Evolutionary conservation across 2,797 vertebrate genomes (phyloP).

Genomic region (Pipistrellus kuhlii): DNA sequence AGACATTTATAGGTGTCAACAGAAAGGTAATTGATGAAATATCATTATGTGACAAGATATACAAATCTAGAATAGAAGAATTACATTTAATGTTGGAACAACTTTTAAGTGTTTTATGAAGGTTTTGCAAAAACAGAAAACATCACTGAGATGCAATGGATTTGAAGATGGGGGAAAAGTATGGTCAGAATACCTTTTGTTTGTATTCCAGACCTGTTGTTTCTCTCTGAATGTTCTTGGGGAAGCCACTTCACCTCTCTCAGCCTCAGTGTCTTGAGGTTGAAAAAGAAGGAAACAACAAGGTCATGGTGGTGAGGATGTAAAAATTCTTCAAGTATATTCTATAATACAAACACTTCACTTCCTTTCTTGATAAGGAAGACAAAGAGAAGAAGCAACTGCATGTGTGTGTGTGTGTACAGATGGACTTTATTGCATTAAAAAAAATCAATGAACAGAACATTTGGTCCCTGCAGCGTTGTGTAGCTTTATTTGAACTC

Average conservation of each 20-base stretch:
- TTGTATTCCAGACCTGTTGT: background rate
- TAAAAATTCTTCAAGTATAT: background rate
- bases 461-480: conserved; percentile 44
- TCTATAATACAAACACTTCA: background rate
- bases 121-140: background rate
- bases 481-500: conserved; percentile 23
- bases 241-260: background rate
- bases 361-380: background rate
- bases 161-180: background rate
- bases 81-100: background rate
- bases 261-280: background rate
- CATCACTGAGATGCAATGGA: background rate
- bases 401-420: background rate
- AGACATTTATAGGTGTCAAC: background rate
- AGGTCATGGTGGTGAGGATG: background rate
- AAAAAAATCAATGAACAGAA: conserved; percentile 47
- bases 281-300: background rate
- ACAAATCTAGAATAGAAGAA: background rate
- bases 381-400: background rate
- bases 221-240: background rate
- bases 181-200: background rate
- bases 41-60: background rate
- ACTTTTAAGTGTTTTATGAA: background rate
- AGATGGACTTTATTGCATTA: conserved; percentile 4
- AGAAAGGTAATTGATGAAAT: background rate